phyloP scores from a whole-genome alignment of 2,113 vertebrate genomes.

The Chroicocephalus ridibundus region DNA sequence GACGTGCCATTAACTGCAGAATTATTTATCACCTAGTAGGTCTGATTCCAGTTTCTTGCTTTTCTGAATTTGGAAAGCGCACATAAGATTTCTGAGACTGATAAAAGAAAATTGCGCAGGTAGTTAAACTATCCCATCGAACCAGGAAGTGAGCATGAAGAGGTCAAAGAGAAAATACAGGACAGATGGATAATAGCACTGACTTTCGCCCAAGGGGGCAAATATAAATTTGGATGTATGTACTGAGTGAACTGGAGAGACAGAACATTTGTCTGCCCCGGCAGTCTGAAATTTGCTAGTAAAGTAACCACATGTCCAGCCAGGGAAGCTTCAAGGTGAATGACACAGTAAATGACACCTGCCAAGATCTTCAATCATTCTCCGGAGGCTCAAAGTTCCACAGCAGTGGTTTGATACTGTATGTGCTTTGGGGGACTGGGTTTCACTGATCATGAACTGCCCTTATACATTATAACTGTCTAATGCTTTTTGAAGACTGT shows the following conservation, averaged over 20 bases:
- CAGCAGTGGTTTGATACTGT: neutral
- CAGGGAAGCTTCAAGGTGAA: slow-evolving; percentile 41
- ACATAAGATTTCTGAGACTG: slow-evolving; percentile 53
- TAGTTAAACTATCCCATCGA: slow-evolving; percentile 7
- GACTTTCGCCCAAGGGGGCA: slow-evolving; percentile 5
- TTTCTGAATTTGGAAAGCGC: slow-evolving; percentile 39
- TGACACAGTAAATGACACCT: slow-evolving; percentile 35
- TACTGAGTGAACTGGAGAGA: neutral
- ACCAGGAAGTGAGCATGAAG: slow-evolving; percentile 19
- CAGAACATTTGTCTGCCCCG: slow-evolving; percentile 26
- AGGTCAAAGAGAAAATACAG: slow-evolving; percentile 56
- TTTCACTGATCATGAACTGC: neutral
- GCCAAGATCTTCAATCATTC: slow-evolving; percentile 11
- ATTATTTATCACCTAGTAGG: slow-evolving; percentile 40
- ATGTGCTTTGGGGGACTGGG: neutral
- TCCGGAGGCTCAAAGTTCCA: neutral
- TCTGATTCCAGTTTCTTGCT: neutral
- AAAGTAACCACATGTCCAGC: slow-evolving; percentile 1
- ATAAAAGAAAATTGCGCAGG: slow-evolving; percentile 37
- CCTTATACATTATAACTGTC: neutral
- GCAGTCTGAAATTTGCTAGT: slow-evolving; percentile 26
- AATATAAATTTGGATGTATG: slow-evolving; percentile 34
- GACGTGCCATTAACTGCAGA: slow-evolving; percentile 36
- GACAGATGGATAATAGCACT: slow-evolving; percentile 33
- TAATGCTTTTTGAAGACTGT: neutral